A percentile compares a stretch with the other conserved stretches of the same genome.
phyloP scores from a whole-genome alignment of 2,797 vertebrate species.

The Philypnodon macrostomus region DNA sequence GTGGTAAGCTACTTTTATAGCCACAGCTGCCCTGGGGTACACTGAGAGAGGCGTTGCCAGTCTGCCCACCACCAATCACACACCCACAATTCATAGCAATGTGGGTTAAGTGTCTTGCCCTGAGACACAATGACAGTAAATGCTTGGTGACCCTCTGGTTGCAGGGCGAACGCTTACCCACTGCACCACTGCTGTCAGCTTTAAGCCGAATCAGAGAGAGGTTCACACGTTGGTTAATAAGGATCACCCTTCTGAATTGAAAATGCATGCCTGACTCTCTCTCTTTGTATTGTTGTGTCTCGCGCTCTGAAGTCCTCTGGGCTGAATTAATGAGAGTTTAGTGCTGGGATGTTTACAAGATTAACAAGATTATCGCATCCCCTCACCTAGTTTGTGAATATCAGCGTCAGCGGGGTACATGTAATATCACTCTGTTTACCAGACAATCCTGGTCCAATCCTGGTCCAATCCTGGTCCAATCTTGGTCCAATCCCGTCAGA shows the following conservation, averaged over 20 bases:
- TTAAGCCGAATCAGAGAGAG: conserved; percentile 11
- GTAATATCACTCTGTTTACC: conserved; percentile 25
- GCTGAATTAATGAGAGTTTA: conserved; percentile 67
- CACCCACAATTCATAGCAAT: too few relatives aligned
- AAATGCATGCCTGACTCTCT: conserved; percentile 13
- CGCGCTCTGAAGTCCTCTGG: conserved; percentile 43
- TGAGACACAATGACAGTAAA: too few relatives aligned
- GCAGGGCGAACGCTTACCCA: too few relatives aligned
- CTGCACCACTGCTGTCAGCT: not conserved
- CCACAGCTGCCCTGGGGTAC: too few relatives aligned
- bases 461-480: too few relatives aligned
- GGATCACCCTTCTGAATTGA: conserved; percentile 35
- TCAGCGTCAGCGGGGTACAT: conserved; percentile 33
- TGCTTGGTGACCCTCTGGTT: too few relatives aligned
- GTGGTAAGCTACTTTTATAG: too few relatives aligned
- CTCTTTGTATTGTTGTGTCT: conserved; percentile 9
- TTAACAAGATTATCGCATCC: conserved; percentile 66
- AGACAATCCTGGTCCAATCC: too few relatives aligned
- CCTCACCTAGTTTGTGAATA: conserved; percentile 46
- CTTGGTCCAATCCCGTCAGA: too few relatives aligned
- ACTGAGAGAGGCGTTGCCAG: too few relatives aligned
- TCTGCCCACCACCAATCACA: too few relatives aligned
- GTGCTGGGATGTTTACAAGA: conserved; percentile 67
- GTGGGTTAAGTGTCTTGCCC: too few relatives aligned
- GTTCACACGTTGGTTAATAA: conserved; percentile 35